Percentiles rank a stretch among this genome's conserved stretches.
These are phyloP conservation scores for Agelastica alni DNA, from an alignment of 2,888 invertebrate genomes.

Conservation along the genomic window DNA sequence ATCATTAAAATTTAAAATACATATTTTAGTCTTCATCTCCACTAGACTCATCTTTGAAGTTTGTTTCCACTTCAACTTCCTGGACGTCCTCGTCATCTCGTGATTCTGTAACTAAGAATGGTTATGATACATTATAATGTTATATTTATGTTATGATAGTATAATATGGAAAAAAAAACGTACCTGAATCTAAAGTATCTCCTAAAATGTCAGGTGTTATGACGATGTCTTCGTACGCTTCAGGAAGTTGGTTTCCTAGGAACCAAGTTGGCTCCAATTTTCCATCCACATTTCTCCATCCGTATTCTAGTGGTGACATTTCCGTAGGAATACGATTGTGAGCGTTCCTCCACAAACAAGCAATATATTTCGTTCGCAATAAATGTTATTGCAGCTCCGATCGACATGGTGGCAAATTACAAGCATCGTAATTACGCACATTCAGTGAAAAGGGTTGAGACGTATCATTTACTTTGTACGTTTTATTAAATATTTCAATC, in stretches of 20 bases:
- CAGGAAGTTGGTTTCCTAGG: too few species aligned
- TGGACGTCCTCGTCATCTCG: conserved; percentile 3
- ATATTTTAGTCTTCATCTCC: conserved; percentile 1
- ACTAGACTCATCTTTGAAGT: too few species aligned
- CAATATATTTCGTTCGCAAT: neutral
- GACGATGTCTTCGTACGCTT: too few species aligned
- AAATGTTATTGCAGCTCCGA: conserved; percentile 26
- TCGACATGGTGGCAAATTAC: conserved; percentile 37
- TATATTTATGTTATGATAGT: neutral
- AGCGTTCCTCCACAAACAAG: neutral
- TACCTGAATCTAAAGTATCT: conserved; percentile 17
- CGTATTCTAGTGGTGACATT: too few species aligned
- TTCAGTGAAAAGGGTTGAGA: too few species aligned
- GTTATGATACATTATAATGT: too few species aligned
- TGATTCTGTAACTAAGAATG: too few species aligned
- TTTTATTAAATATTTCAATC: conserved; percentile 37
- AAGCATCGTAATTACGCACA: conserved; percentile 40
- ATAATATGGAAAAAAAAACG: neutral
- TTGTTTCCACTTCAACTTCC: too few species aligned
- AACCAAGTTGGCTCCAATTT: too few species aligned
- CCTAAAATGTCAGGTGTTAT: too few species aligned
- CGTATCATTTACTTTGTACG: conserved; percentile 41
- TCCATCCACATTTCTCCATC: too few species aligned
- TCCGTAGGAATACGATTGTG: too few species aligned
- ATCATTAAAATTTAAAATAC: neutral